Evolutionary conservation across 2,797 vertebrate genomes (phyloP).

Genomic region (Otus scops): DNA sequence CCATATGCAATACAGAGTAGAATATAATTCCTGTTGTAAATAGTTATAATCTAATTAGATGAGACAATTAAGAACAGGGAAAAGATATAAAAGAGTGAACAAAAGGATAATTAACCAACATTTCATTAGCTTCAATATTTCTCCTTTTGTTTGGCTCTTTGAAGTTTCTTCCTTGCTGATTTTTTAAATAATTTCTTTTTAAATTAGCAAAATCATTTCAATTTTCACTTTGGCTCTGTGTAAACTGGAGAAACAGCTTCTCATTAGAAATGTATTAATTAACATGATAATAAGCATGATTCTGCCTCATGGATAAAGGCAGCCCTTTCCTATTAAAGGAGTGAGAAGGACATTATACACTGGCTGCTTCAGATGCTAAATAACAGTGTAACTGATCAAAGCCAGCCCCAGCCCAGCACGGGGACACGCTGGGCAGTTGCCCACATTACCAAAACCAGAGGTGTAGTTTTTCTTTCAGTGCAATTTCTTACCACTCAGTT

Average conservation of each 20-base stretch:
- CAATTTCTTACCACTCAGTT: neutral
- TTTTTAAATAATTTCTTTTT: slow-evolving; percentile 15
- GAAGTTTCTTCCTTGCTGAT: neutral
- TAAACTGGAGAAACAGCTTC: slow-evolving; percentile 14
- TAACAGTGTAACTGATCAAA: neutral
- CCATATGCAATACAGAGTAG: neutral
- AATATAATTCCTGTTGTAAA: slow-evolving; percentile 6
- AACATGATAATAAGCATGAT: slow-evolving; percentile 49
- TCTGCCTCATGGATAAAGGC: slow-evolving; percentile 8
- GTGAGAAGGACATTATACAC: neutral
- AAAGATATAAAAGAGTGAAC: neutral
- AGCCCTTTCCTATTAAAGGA: slow-evolving; percentile 4
- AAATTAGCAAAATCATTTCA: slow-evolving; percentile 31
- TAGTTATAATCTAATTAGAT: slow-evolving; percentile 26
- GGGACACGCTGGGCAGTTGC: neutral
- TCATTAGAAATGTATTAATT: slow-evolving; percentile 55
- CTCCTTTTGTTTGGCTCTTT: slow-evolving; percentile 13
- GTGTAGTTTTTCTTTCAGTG: neutral
- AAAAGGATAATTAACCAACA: slow-evolving; percentile 29
- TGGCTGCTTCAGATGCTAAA: slow-evolving; percentile 1
- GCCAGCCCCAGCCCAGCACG: neutral
- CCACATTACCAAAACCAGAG: neutral
- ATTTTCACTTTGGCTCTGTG: slow-evolving; percentile 15
- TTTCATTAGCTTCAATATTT: neutral
- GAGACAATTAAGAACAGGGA: neutral